Base-by-base conservation (phyloP, 2,797 vertebrate genomes). In the Enteromius afrohamiltoni region DNA sequence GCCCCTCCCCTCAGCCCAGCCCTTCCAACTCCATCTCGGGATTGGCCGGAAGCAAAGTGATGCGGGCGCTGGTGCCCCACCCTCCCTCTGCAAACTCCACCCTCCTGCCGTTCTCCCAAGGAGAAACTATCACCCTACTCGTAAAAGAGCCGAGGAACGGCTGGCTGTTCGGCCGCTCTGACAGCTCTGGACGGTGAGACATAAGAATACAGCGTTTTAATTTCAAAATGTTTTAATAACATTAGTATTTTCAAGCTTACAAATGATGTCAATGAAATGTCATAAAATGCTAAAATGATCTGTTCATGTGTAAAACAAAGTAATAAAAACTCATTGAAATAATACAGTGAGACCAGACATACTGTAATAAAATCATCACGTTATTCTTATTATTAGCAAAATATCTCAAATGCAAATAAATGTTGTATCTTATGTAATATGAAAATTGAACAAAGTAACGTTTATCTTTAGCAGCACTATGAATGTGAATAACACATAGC, bases 81-180 rank as follows among this genome's bases (percentile, higher is more conserved):
- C 85, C 90, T 0, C 89, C 96, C 0, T 91, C 91, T 0, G 85
- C 93, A 89, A 96, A 95, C 87, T 89, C 93, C 85, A 98, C 96
- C 51, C 88, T 98, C 90, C 94, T 99, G 84, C 91, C 90, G 40
- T 98, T 99, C 74, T 85, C 86, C 29, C 90, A 49, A 0, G 97
- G 96, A 29, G 95, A 96, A 13, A 29, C 92, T 17, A 92, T 99
- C 89, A 92, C 77, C 0, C 93, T 97, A 88, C 88, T 97, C 85
- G 93, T 94, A 79, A 92, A 91, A 0, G 93, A 96, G 31, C 92
- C 96, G 0, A 93, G 90, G 87, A 99, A 99, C 0, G 98, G 98
- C 85, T 99, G 98, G 98, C 93, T 99, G 17, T 99, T 95, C 0
- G 98, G 98, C 76, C 93, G 91, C 0, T 89, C 93, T 45, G 95